Base-by-base conservation (phyloP, 2,113 vertebrate species). In the Phocoena sinus region DNA sequence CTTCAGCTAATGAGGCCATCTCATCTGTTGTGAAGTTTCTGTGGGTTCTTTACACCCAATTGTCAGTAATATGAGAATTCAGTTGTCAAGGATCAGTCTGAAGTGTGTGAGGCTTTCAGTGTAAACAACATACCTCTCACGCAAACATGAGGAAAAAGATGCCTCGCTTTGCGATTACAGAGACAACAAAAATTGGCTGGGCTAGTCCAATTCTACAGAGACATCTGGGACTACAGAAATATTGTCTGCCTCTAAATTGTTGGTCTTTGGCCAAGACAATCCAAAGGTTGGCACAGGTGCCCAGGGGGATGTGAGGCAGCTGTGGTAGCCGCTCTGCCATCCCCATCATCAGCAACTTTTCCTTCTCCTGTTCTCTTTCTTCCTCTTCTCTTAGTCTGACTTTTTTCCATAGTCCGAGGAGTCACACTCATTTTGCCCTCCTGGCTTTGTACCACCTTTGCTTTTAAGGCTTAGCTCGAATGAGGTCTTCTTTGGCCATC, bases 1-100 rank as follows among this genome's bases (percentile, higher is more conserved):
- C 58, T 36, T 74, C 65, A 36, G 36, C 47, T 63, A 56, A 86
- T 56, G 85, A 95, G 96, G 77, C 38, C 38, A 6, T 93, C 84
- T 97, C 38, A 8, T 80, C 50, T 17, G 11, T 7, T n/a, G 13
- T 70, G 73, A 58, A 50, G 38, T 44, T 89, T 95, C 36, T 25
- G 11, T 25, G 38, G n/a, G 65, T 79, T 76, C 71, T 96, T 94
- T 38, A 70, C 8, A 53, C 26, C 13, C 74, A 53, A 10, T 15
- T 44, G 47, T 83, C 76, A n/a, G 88, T 17, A 25, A n/a, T 12
- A 41, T 1, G n/a, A 86, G 58, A 85, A 83, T 70, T 70, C 56
- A 44, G 15, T 68, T 89, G 77, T 89, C 76, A 92, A 38, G 25
- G 53, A 26, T 15, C 62, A 71, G 63, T 21, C 44, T 71, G 65